Percentiles rank a stretch among this genome's conserved stretches.
These are phyloP conservation scores for Temnothorax curvispinosus DNA, from an alignment of 1,140 invertebrate species.

Conservation along the genomic window DNA sequence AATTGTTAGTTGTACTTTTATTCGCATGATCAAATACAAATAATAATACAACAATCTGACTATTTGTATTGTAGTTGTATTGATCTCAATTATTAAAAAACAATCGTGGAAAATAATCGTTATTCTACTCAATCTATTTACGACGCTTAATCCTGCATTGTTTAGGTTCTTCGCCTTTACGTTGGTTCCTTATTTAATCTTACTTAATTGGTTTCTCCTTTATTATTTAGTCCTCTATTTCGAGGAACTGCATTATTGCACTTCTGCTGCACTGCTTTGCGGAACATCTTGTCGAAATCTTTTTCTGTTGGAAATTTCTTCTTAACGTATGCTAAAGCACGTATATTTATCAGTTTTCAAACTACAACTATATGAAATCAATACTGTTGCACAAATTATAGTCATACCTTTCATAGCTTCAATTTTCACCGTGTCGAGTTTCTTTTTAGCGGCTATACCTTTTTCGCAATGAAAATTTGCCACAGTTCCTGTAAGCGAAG, in stretches of 20 bases:
- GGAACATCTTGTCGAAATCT: neutral
- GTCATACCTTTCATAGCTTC: neutral
- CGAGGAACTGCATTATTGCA: conserved; percentile 1
- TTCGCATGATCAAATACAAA: no score
- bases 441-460: neutral
- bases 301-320: neutral
- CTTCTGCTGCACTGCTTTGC: conserved; percentile 1
- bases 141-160: no score
- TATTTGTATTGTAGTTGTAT: no score
- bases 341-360: neutral
- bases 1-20: no score
- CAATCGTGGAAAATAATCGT: no score
- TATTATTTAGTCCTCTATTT: neutral
- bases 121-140: no score
- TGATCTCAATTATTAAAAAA: no score
- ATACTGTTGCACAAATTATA: neutral
- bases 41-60: no score
- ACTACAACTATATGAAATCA: neutral
- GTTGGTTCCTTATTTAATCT: no score
- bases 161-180: no score
- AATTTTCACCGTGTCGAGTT: neutral
- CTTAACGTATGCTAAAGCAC: neutral
- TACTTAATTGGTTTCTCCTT: neutral
- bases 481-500: neutral
- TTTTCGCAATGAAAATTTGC: neutral